phyloP scores from a whole-genome alignment of 2,888 invertebrate species.

The Mesochorus sp. region DNA sequence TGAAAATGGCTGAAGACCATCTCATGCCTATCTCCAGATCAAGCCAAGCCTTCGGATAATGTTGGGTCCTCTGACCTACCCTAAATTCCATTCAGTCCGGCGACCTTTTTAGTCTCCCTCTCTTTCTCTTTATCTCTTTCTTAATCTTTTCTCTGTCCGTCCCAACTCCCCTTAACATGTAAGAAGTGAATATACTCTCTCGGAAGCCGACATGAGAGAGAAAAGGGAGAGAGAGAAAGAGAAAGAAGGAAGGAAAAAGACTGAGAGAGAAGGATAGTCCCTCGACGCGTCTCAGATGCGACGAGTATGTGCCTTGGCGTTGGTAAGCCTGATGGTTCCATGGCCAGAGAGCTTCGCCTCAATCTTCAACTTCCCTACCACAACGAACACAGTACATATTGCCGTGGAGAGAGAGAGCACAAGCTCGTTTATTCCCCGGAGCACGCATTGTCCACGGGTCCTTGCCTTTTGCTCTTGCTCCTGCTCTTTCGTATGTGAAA shows the following conservation, averaged over 20 bases:
- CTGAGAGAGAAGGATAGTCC: slow-evolving; percentile 7
- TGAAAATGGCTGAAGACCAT: slow-evolving; percentile 23
- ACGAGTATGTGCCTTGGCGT: slow-evolving; percentile 49
- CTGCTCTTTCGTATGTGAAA: slow-evolving; percentile 74
- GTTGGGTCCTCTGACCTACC: slow-evolving; percentile 71
- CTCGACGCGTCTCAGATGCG: slow-evolving; percentile 31
- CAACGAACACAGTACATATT: slow-evolving; percentile 49
- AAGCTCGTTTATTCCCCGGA: slow-evolving; percentile 75
- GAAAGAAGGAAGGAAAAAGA: neutral
- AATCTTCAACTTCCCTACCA: slow-evolving; percentile 55
- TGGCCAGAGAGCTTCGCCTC: slow-evolving; percentile 26
- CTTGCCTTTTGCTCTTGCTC: slow-evolving; percentile 73
- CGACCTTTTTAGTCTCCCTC: slow-evolving; percentile 42
- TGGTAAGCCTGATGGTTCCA: slow-evolving; percentile 51
- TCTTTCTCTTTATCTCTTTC: slow-evolving; percentile 26
- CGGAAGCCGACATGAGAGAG: slow-evolving; percentile 25
- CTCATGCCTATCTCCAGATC: neutral
- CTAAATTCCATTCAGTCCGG: slow-evolving; percentile 72
- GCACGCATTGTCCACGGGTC: slow-evolving; percentile 78
- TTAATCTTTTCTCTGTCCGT: slow-evolving; percentile 35
- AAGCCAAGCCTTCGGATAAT: slow-evolving; percentile 18
- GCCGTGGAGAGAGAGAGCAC: slow-evolving; percentile 20
- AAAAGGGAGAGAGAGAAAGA: slow-evolving; percentile 12
- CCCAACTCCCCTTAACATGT: slow-evolving; percentile 44
- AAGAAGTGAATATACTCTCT: slow-evolving; percentile 47